Evolutionary conservation across 2,113 vertebrate species (phyloP).

Genomic region (Plotosus lineatus): DNA sequence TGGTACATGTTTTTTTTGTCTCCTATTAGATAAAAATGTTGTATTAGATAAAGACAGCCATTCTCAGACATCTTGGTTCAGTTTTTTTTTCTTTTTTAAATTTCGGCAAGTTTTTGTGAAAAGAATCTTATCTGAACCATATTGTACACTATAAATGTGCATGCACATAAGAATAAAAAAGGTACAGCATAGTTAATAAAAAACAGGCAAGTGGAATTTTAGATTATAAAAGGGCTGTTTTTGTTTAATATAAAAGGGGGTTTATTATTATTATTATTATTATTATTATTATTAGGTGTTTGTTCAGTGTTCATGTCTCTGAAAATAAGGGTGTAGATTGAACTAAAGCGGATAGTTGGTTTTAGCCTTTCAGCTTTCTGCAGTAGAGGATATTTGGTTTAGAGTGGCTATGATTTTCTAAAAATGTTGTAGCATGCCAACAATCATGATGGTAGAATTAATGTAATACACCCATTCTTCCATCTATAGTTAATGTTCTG

Average conservation of each 20-base stretch:
- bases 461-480: slow-evolving; percentile 1
- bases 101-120: slow-evolving; percentile 26
- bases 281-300: neutral
- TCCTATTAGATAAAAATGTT: slow-evolving; percentile 40
- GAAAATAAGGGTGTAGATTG: slow-evolving; percentile 1
- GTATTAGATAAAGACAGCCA: slow-evolving; percentile 69
- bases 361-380: slow-evolving; percentile 9
- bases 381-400: neutral
- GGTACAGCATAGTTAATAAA: neutral
- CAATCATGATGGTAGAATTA: slow-evolving; percentile 6
- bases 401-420: slow-evolving; percentile 22
- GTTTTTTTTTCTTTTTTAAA: slow-evolving; percentile 66
- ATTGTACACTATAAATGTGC: slow-evolving; percentile 7
- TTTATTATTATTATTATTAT: no score
- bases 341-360: neutral
- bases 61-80: slow-evolving; percentile 74
- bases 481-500: slow-evolving; percentile 17
- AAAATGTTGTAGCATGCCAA: slow-evolving; percentile 1
- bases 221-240: slow-evolving; percentile 22
- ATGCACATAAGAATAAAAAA: slow-evolving; percentile 20
- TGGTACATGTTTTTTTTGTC: slow-evolving; percentile 32
- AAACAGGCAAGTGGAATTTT: neutral
- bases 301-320: slow-evolving; percentile 28
- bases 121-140: slow-evolving; percentile 29
- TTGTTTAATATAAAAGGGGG: no score